Evolutionary conservation across 1,140 invertebrate genomes (phyloP), one percentile per base, ranked within the genome.

Genomic region (Ephestia elutella): DNA sequence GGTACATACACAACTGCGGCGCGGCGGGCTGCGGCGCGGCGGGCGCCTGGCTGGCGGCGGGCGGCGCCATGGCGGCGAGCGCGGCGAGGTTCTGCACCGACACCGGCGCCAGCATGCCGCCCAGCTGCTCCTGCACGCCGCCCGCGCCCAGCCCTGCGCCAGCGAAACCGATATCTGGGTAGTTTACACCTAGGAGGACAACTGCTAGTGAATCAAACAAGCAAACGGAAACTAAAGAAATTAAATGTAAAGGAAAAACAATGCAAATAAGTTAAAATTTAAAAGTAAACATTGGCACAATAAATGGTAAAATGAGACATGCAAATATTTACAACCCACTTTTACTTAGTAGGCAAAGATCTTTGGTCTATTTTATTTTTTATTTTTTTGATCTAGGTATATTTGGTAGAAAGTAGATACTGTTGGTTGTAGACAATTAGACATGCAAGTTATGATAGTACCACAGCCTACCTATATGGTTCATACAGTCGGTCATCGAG

Each of bases 81-180:
- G 96, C 95, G 57, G 96, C 95, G 72, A 98, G 87, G 87, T 97
- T 97, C 89, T 97, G 96, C 87, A 97, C 93, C 65, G 94, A 95
- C 90, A 97, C 95, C 19, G 95, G 95, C 67, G 92, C 93, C 73
- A 95, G 82, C 19, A 93, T 71, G 81, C 70, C 91, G 75, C 73
- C 91, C 86, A 63, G 91, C 89, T 73, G 91, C 82, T 87, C 91
- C 57, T 69, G 86, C 78, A 88, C 49, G 66, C 84, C 53, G 73
- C 84, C 30, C 73, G 90, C 59, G 62, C 89, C 89, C 62, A 92
- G 87, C 56, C 91, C 91, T 86, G 85, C 82, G 74, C 82, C 82
- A 84, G 81, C 83, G 84, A 87, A 87, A 86, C 71, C 84, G 73
- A 87, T 84, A 76, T 87, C 84, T 70, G 81, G 84, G 74, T 86